phyloP scores from a whole-genome alignment of 1,140 invertebrate genomes.

The Drosophila athabasca region DNA sequence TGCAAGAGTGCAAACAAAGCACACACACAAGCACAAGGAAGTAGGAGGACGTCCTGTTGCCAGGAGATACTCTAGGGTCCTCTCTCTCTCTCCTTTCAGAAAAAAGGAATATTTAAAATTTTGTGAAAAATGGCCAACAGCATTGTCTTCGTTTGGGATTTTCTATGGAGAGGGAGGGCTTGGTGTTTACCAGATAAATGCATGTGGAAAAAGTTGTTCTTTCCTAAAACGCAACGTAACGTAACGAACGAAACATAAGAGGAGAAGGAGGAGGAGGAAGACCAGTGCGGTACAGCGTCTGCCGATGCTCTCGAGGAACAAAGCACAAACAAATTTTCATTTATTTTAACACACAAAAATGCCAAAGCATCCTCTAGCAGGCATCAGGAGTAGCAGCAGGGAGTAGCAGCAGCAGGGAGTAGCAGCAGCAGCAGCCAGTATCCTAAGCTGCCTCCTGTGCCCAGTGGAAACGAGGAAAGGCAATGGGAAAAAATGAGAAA shows the following conservation, averaged over 20 bases:
- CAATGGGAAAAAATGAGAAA: conserved; percentile 6
- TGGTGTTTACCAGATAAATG: conserved; percentile 69
- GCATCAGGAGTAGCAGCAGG: conserved; percentile 1
- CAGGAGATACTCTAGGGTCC: no score
- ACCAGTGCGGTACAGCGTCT: conserved; percentile 9
- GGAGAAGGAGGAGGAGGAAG: conserved; percentile 9
- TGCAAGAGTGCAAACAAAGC: conserved; percentile 25
- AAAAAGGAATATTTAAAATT: conserved; percentile 70
- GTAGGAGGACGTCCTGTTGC: not conserved
- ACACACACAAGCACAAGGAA: conserved; percentile 6
- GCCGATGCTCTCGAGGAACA: conserved; percentile 58
- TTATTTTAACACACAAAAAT: conserved; percentile 80
- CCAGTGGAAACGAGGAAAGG: conserved; percentile 29
- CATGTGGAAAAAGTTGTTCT: conserved; percentile 67
- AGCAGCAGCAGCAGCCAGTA: no score
- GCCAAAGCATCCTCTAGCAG: conserved; percentile 64
- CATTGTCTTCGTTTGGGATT: conserved; percentile 49
- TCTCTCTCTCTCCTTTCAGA: no score
- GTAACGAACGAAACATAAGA: conserved; percentile 60
- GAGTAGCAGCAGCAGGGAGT: no score
- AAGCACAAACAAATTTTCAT: conserved; percentile 82
- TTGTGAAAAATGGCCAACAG: conserved; percentile 67
- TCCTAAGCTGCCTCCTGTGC: conserved; percentile 49
- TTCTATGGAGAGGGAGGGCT: conserved; percentile 3
- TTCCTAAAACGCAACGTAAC: conserved; percentile 58